Base-by-base conservation (phyloP, 2,888 invertebrate genomes). In the Tinea trinotella region DNA sequence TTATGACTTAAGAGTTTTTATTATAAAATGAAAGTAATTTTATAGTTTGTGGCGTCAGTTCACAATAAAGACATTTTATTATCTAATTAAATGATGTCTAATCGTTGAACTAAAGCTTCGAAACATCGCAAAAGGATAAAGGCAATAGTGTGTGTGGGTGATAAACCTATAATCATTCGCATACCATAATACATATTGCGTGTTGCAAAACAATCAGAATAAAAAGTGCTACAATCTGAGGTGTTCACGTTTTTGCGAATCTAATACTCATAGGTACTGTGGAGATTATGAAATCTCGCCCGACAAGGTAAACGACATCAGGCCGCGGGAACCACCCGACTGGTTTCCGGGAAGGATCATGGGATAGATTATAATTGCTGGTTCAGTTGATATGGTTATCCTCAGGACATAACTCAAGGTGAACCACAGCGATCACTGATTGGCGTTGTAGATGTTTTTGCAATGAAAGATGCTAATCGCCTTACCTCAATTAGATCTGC, bases 291-390 rank as follows among this genome's bases (percentile, higher is more conserved):
- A 40, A 40, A 15, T 13, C 40, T 15, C 40, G 40, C 7, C 40
- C 7, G 40, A 40, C 40, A 40, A 40, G 40, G 40, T 40, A 40
- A 40, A 40, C 40, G 40, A 40, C 40, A 40, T 3, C 40, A 19
- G 4, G 19, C 40, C 40, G 46, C 46, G 46, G 46, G 46, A 24
- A 22, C 24, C 24, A n/a, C 24, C n/a, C 24, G 50, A 60, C 58
- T 59, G 58, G 60, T 70, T 82, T 81, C 81, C 74, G 65, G 76
- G 81, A 81, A 81, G 79, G 77, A 36, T 64, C 65, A 63, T 62
- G 66, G 62, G 64, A 67, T 63, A 67, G 61, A 64, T 67, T 70
- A 72, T 80, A 78, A 80, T 79, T 71, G 67, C 64, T 59, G 62
- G 65, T 17, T 56, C 19, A 49, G 50, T 20, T 53, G 56, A 53